Evolutionary conservation across 2,113 vertebrate species (phyloP).

Genomic region (Xenopus laevis): DNA sequence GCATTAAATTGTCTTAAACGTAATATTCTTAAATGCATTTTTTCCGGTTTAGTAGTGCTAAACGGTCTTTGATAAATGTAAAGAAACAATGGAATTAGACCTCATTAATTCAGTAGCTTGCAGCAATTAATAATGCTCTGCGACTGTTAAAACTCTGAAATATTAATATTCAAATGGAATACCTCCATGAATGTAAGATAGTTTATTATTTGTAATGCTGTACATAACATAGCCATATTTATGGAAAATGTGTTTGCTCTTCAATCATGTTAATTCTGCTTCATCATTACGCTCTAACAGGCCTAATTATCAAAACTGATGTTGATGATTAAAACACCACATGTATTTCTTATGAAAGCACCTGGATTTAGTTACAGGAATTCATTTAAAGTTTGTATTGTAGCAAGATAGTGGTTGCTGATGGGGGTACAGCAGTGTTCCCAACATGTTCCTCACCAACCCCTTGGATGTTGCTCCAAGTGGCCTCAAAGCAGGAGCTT

Average conservation of each 20-base stretch:
- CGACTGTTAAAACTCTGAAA: background rate
- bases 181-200: no score
- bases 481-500: no score
- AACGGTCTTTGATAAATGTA: constrained; percentile 9
- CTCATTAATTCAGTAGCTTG: constrained; percentile 1
- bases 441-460: no score
- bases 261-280: constrained; percentile 7
- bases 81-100: constrained; percentile 16
- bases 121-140: background rate
- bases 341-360: background rate
- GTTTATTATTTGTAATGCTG: background rate
- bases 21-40: no score
- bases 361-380: background rate
- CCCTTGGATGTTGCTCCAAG: no score
- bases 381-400: background rate
- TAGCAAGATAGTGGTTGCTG: no score
- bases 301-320: constrained; percentile 4
- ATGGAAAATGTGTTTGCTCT: background rate
- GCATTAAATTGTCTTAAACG: no score
- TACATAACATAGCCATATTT: background rate
- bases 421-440: no score
- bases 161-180: background rate
- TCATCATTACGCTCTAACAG: background rate
- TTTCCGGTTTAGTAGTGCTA: background rate
- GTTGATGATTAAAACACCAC: background rate